These are phyloP conservation scores for Hypomesus transpacificus DNA, from an alignment of 2,113 vertebrate genomes.

Conservation along the genomic window DNA sequence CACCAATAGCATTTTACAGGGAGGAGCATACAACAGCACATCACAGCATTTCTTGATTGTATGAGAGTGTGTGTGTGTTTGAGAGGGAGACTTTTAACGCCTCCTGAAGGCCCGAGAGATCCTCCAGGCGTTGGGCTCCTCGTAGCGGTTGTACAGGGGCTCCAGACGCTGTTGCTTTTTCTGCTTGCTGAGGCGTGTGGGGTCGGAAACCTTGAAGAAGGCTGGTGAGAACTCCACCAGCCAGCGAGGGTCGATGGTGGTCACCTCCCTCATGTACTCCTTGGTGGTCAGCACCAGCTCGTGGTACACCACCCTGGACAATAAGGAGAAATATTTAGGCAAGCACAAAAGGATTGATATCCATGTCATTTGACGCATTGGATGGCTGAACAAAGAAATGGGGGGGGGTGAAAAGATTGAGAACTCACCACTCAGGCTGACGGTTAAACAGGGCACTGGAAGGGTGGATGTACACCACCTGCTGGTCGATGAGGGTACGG, in stretches of 20 bases:
- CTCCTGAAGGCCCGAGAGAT: slow-evolving; percentile 84
- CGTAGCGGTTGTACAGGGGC: slow-evolving; percentile 87
- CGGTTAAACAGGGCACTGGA: slow-evolving; percentile 98
- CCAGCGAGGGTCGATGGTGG: slow-evolving; percentile 89
- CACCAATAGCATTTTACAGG: no score
- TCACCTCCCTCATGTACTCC: slow-evolving; percentile 92
- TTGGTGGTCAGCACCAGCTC: slow-evolving; percentile 91
- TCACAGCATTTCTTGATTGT: no score
- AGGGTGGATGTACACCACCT: slow-evolving; percentile 97
- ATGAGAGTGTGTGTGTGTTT: not conserved
- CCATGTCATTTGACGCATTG: no score
- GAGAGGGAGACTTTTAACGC: slow-evolving; percentile 53
- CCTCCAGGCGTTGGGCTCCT: slow-evolving; percentile 90
- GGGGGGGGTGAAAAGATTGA: not conserved
- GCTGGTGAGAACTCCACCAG: slow-evolving; percentile 89
- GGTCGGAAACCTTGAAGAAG: slow-evolving; percentile 90
- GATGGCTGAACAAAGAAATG: not conserved
- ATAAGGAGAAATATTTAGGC: not conserved
- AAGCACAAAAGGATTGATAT: no score
- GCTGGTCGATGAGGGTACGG: slow-evolving; percentile 93
- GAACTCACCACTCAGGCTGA: slow-evolving; percentile 90
- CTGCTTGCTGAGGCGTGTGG: slow-evolving; percentile 88
- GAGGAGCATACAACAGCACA: no score
- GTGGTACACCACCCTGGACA: slow-evolving; percentile 86
- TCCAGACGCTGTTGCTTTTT: slow-evolving; percentile 88